Conservation (phyloP, 1,140 invertebrate genomes). For the Euura saliciscinereae region DNA sequence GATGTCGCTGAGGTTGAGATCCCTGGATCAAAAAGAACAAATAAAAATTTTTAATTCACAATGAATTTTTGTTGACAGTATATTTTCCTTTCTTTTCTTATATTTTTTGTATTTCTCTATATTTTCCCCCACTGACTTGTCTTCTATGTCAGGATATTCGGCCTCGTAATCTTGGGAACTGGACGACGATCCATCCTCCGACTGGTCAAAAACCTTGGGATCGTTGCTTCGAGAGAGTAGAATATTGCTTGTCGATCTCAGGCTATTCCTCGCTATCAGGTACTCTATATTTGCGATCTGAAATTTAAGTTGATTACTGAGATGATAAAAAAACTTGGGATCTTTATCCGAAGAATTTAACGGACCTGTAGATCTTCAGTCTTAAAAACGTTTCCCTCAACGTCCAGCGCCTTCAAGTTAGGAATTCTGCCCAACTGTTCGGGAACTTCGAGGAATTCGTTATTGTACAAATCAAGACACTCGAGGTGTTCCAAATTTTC, state of each 20-base stretch:
- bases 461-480: slow-evolving; percentile 44
- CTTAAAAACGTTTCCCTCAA: slow-evolving; percentile 37
- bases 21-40: slow-evolving; percentile 22
- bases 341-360: background rate
- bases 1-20: background rate
- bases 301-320: background rate
- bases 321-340: background rate
- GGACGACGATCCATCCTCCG: background rate
- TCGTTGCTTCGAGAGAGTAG: background rate
- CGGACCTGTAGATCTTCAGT: slow-evolving; percentile 24
- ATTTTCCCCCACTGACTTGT: background rate
- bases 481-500: slow-evolving; percentile 27
- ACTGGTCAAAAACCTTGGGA: background rate
- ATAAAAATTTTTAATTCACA: background rate
- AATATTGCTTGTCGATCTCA: background rate
- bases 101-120: background rate
- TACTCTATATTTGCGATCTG: background rate
- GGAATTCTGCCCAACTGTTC: slow-evolving; percentile 17
- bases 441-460: slow-evolving; percentile 31
- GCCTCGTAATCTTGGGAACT: background rate
- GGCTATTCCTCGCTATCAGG: background rate
- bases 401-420: slow-evolving; percentile 34
- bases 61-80: slow-evolving; percentile 7
- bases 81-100: slow-evolving; percentile 14
- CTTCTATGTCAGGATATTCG: background rate